Evolutionary conservation across 2,888 invertebrate species (phyloP), one percentile per base, ranked within the genome.

Genomic region (Seira sanloemensis): DNA sequence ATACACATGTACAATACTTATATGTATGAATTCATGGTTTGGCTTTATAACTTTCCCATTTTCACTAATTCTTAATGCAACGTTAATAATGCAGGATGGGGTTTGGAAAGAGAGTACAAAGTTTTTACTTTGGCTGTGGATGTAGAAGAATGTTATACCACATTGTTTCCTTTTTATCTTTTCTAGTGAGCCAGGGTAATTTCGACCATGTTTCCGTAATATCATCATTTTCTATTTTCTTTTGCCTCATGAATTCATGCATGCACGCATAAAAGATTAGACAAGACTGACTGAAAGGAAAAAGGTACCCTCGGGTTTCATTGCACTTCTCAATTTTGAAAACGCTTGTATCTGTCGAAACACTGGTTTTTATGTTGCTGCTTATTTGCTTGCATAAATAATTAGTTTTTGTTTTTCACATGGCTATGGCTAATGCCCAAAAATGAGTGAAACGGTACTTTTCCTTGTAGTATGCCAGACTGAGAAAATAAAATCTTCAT

Each of bases 341-440:
- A 37, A 37, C 12, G 37, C 7, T 37, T 37, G 37, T 37, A 37
- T 37, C 37, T 37, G 37, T 37, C 37, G 37, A 37, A 37, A 37
- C 37, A 37, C 37, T 37, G 12, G 37, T 37, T 37, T 37, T 37
- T 37, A 37, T 37, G n/a, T n/a, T n/a, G 58, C 58, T 58, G n/a
- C 58, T n/a, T 58, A n/a, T n/a, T 58, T 62, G 74, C 62, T 74
- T 74, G 74, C 74, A 74, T 74, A 74, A 74, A 74, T 74, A 74
- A 74, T 74, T 74, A 74, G 74, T 74, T 74, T 65, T 19, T 16
- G 21, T 24, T 21, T 21, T 19, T 9, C 37, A 69, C 7, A 58
- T 58, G 18, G 18, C 2, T 21, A 7, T 50, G 18, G 2, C 2
- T n/a, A 2, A 37, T 19, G n/a, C n/a, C n/a, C 69, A 69, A 18